phyloP scores from a whole-genome alignment of 1,140 invertebrate genomes.

The Linepithema humile region DNA sequence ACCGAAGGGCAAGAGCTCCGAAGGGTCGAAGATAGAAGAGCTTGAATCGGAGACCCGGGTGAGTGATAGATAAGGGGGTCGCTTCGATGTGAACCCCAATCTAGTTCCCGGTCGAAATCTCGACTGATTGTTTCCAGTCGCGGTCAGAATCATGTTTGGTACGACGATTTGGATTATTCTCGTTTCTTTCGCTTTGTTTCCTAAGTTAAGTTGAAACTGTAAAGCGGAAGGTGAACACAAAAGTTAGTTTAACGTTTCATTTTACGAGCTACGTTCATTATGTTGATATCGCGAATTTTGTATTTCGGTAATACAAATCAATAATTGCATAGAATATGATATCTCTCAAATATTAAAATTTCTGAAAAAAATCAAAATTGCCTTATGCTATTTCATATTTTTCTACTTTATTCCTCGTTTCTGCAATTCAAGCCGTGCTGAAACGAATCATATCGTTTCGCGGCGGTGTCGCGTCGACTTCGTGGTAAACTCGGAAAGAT shows the following conservation, averaged over 20 bases:
- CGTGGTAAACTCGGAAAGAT: conserved; percentile 61
- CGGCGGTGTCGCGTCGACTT: conserved; percentile 36
- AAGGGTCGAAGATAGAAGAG: conserved; percentile 75
- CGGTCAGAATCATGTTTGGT: background rate
- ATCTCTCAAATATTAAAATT: background rate
- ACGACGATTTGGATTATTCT: background rate
- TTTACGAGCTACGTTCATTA: background rate
- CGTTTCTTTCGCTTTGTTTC: background rate
- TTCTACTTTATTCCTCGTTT: background rate
- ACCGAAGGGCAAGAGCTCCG: conserved; percentile 57
- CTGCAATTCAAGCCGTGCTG: background rate
- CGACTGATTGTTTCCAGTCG: conserved; percentile 20
- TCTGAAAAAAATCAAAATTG: background rate
- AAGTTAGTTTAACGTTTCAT: background rate
- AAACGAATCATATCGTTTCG: conserved; percentile 11
- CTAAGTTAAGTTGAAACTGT: background rate
- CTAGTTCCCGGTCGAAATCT: conserved; percentile 25
- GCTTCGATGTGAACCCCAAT: conserved; percentile 49
- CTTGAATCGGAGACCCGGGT: conserved; percentile 68
- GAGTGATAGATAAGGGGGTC: conserved; percentile 64
- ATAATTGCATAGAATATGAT: background rate
- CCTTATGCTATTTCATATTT: background rate
- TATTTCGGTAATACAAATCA: background rate
- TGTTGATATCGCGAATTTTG: background rate
- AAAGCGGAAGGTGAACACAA: background rate